Conservation (phyloP, 2,113 vertebrate genomes). For the Glareola pratincola region DNA sequence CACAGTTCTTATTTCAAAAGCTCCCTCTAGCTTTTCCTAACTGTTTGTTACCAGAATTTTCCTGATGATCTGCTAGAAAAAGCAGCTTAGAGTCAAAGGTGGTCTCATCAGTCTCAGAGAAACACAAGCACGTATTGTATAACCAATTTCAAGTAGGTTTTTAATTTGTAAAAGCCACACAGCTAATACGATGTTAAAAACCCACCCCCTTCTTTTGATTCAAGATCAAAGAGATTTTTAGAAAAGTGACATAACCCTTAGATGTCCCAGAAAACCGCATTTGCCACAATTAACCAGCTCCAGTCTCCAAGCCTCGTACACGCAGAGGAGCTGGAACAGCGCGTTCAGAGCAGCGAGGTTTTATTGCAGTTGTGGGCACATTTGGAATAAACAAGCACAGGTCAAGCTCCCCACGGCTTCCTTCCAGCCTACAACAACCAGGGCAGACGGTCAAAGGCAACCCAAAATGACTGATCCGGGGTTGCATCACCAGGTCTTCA, state of each 20-base stretch:
- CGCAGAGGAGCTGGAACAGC: constrained; percentile 19
- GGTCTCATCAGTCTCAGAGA: constrained; percentile 61
- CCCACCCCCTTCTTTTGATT: constrained; percentile 69
- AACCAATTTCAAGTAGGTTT: constrained; percentile 64
- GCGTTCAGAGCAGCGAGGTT: background rate
- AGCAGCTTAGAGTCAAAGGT: constrained; percentile 66
- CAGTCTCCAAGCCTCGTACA: constrained; percentile 18
- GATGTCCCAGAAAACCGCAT: constrained; percentile 71
- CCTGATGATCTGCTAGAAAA: constrained; percentile 49
- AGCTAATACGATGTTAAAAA: constrained; percentile 32
- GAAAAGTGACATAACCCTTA: constrained; percentile 67
- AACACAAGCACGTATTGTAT: constrained; percentile 57
- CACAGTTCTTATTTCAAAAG: constrained; percentile 59
- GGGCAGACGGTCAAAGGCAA: background rate
- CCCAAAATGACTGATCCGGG: background rate
- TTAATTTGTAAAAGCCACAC: constrained; percentile 71
- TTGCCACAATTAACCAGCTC: constrained; percentile 65
- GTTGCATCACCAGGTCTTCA: background rate
- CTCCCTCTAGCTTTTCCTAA: constrained; percentile 59
- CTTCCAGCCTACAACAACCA: background rate
- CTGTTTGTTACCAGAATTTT: constrained; percentile 39
- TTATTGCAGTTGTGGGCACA: background rate
- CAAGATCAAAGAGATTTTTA: constrained; percentile 68
- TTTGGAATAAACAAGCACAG: constrained; percentile 32
- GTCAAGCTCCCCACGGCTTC: constrained; percentile 1